Conservation (phyloP, 2,113 vertebrate species). For the Nibea coibor region DNA sequence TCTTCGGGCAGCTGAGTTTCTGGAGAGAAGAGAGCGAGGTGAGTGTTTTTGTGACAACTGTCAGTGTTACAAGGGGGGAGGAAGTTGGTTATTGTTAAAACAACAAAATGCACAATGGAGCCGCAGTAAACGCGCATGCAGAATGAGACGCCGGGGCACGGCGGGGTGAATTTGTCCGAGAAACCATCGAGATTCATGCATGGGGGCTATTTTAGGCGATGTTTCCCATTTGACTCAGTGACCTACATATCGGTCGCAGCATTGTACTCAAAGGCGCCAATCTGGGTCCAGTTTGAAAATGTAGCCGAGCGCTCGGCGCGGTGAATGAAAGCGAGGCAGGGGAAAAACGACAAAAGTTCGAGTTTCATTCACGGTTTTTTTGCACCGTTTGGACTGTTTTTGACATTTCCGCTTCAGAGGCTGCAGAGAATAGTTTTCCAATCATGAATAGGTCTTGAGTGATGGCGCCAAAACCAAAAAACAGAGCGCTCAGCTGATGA, state of each 20-base stretch:
- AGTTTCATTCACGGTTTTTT: neutral
- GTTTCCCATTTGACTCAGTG: constrained; percentile 73
- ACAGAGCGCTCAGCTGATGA: constrained; percentile 55
- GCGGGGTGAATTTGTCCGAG: fast-evolving
- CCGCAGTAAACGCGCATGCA: neutral
- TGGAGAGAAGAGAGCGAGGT: constrained; percentile 92
- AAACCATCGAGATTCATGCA: neutral
- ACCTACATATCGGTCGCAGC: constrained; percentile 81
- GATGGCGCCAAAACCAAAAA: constrained; percentile 84
- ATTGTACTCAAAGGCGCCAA: constrained; percentile 87
- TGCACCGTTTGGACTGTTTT: neutral
- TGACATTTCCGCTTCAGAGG: neutral
- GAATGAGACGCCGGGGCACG: fast-evolving
- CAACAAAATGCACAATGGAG: constrained; percentile 44
- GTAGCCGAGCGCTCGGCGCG: neutral
- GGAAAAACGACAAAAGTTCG: fast-evolving
- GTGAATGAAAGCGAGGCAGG: constrained; percentile 21
- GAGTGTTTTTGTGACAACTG: constrained; percentile 52
- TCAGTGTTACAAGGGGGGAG: constrained; percentile 45
- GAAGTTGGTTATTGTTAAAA: constrained; percentile 68
- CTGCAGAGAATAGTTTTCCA: neutral
- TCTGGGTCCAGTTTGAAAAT: constrained; percentile 81
- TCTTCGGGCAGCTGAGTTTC: constrained; percentile 91
- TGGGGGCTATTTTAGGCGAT: neutral
- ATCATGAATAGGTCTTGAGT: neutral